Conservation (phyloP, 2,888 invertebrate genomes). For the Leptinotarsa tumamoca region DNA sequence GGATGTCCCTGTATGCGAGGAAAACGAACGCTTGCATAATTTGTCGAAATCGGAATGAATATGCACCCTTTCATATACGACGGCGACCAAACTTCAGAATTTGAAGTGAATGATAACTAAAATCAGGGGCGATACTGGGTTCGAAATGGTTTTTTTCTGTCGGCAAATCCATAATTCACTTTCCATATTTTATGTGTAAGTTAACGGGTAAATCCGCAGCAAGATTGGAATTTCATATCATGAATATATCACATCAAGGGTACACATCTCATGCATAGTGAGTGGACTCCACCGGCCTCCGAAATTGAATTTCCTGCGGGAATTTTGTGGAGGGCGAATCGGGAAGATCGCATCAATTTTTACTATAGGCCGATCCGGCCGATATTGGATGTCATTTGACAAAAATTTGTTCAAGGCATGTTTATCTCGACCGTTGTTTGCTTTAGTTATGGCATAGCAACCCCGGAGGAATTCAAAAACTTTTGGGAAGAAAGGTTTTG, state of each 20-base stretch:
- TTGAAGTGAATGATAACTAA: background rate
- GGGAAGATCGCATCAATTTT: background rate
- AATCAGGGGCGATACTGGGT: background rate
- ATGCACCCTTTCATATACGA: background rate
- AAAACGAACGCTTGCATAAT: too few species aligned
- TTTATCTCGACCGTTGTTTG: too few species aligned
- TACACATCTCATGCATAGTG: constrained; percentile 52
- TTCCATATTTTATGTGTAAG: constrained; percentile 39
- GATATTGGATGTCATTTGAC: constrained; percentile 3
- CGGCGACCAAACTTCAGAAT: background rate
- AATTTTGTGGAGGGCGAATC: background rate
- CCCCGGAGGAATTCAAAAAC: too few species aligned
- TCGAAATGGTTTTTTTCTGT: constrained; percentile 16
- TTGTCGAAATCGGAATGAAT: background rate
- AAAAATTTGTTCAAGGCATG: background rate
- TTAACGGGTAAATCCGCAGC: constrained; percentile 45
- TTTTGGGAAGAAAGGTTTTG: too few species aligned
- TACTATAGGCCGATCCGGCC: background rate
- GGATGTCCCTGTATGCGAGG: too few species aligned
- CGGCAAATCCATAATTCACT: constrained; percentile 35
- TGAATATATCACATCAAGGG: constrained; percentile 50
- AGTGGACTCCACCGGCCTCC: constrained; percentile 46
- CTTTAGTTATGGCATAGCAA: too few species aligned
- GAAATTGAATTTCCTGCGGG: constrained; percentile 43
- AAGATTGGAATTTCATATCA: constrained; percentile 56